Conservation (phyloP, 1,140 invertebrate species). For the Octopus bimaculoides region DNA sequence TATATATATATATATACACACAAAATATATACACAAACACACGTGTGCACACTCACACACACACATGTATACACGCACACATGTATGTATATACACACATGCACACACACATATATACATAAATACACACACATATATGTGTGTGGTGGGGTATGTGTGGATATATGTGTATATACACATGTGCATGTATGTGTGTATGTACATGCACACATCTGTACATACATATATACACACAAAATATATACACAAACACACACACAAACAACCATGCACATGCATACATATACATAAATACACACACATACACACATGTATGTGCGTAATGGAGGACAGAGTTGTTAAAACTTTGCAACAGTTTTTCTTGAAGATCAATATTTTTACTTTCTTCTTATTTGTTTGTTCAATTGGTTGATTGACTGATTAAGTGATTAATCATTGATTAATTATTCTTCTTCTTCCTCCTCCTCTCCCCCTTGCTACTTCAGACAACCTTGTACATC, state of each 20-base stretch:
- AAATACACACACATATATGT: neutral
- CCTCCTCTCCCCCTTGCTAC: no score
- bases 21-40: neutral
- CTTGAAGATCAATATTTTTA: no score
- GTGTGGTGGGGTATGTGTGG: neutral
- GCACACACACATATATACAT: neutral
- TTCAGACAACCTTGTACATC: no score
- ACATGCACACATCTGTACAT: no score
- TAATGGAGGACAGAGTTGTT: no score
- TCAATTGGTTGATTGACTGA: no score
- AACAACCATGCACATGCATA: neutral
- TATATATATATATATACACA: neutral
- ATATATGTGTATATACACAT: neutral
- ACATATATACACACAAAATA: neutral
- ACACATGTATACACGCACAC: neutral
- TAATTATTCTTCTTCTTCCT: no score
- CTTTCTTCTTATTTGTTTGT: no score
- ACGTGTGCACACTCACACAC: neutral
- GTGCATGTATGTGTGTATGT: neutral
- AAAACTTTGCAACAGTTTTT: no score
- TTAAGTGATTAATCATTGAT: no score
- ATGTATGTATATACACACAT: neutral
- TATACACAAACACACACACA: neutral
- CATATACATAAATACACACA: neutral
- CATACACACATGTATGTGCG: no score